Evolutionary conservation across 2,797 vertebrate genomes (phyloP).

Genomic region (Diceros bicornis): DNA sequence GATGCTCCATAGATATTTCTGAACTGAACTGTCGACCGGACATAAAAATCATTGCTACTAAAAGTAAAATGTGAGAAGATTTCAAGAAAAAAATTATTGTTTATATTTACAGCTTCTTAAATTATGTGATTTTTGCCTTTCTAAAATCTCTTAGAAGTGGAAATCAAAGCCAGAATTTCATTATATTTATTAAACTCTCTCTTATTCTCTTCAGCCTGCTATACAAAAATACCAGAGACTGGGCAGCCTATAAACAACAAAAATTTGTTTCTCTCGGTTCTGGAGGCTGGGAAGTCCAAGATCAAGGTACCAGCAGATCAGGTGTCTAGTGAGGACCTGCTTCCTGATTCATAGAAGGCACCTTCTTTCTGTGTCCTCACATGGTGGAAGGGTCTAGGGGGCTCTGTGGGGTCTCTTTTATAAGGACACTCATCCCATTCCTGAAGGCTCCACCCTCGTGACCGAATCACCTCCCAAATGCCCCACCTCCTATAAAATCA

Average conservation of each 20-base stretch:
- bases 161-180: constrained; percentile 30
- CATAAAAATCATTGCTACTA: constrained; percentile 32
- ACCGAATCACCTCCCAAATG: too few species aligned
- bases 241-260: not conserved
- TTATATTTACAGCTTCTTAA: constrained; percentile 39
- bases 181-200: constrained; percentile 35
- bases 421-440: not conserved
- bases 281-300: not conserved
- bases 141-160: constrained; percentile 39
- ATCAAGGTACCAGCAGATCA: not conserved
- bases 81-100: not conserved
- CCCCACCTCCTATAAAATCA: not conserved
- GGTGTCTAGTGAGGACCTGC: not conserved
- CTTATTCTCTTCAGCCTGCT: constrained; percentile 17
- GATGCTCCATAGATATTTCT: not conserved
- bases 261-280: not conserved
- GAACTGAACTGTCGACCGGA: not conserved
- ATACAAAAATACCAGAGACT: not conserved
- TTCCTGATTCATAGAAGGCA: not conserved
- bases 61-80: constrained; percentile 35
- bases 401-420: not conserved
- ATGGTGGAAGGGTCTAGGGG: not conserved
- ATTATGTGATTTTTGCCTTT: constrained; percentile 11
- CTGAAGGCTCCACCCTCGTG: not conserved
- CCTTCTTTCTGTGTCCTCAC: not conserved